Evolutionary conservation across 2,797 vertebrate species (phyloP).

Genomic region (Sebastes itinus): DNA sequence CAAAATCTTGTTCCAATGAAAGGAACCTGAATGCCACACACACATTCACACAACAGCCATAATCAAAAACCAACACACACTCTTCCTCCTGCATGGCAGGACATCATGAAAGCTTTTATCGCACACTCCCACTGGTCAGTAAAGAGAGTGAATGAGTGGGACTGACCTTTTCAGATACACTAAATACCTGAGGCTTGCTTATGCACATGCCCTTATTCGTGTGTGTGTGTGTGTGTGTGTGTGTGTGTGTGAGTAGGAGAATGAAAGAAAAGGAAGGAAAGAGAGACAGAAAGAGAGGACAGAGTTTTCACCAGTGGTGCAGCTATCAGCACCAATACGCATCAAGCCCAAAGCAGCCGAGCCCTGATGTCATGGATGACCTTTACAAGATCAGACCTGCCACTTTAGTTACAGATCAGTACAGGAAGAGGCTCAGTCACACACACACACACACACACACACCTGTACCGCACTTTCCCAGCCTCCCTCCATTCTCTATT

Average conservation of each 20-base stretch:
- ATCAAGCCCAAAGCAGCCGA: slow-evolving; percentile 73
- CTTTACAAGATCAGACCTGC: slow-evolving; percentile 85
- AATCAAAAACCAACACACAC: slow-evolving; percentile 16
- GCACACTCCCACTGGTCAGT: slow-evolving; percentile 66
- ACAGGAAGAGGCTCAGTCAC: slow-evolving; percentile 39
- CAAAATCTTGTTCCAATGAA: slow-evolving; percentile 2
- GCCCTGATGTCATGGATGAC: slow-evolving; percentile 83
- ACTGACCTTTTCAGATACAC: slow-evolving; percentile 79
- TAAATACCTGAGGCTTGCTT: slow-evolving; percentile 71
- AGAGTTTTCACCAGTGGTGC: slow-evolving; percentile 61
- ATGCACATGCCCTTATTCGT: slow-evolving; percentile 14
- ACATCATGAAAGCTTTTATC: slow-evolving; percentile 64
- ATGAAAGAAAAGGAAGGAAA: slow-evolving; percentile 17
- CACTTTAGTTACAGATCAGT: slow-evolving; percentile 82
- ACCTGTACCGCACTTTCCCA: slow-evolving; percentile 13
- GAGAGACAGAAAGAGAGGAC: slow-evolving; percentile 6
- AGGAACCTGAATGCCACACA: slow-evolving; percentile 6
- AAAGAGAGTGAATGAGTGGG: slow-evolving; percentile 57
- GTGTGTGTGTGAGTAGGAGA: neutral
- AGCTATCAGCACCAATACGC: slow-evolving; percentile 78
- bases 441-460: slow-evolving; percentile 19
- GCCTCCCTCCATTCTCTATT: neutral
- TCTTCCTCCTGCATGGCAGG: slow-evolving; percentile 1
- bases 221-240: neutral
- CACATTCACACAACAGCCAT: slow-evolving; percentile 2